Percentiles rank a stretch among this genome's conserved stretches.
These are phyloP conservation scores for Eupithecia insigniata DNA, from an alignment of 2,888 invertebrate genomes.

Conservation along the genomic window DNA sequence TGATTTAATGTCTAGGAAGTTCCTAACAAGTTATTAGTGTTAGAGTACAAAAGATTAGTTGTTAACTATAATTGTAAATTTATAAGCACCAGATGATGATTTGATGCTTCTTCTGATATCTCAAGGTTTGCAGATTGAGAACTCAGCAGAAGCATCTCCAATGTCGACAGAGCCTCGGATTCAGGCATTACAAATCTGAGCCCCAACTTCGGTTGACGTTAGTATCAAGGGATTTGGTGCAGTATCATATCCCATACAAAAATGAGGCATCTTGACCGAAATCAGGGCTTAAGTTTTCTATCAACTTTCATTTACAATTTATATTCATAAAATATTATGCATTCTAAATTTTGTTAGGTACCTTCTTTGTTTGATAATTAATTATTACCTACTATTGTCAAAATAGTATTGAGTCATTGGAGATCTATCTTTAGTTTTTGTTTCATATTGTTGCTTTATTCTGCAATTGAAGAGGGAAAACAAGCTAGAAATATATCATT, in stretches of 20 bases:
- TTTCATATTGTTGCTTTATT: slow-evolving; percentile 6
- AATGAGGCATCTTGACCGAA: not conserved
- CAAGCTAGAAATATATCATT: not conserved
- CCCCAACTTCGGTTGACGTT: not conserved
- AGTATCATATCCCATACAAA: not conserved
- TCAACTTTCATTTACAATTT: not conserved
- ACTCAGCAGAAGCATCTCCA: not conserved
- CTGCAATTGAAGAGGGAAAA: slow-evolving; percentile 22
- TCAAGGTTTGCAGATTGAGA: not conserved
- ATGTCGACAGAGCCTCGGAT: not conserved
- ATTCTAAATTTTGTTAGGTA: no score
- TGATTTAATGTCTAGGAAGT: not conserved
- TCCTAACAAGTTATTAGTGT: not conserved
- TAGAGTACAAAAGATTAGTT: not conserved
- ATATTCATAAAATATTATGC: no score
- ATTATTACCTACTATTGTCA: not conserved
- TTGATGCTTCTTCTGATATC: not conserved
- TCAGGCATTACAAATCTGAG: not conserved
- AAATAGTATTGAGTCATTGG: not conserved
- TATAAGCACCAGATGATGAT: not conserved
- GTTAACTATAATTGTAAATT: not conserved
- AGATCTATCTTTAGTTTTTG: not conserved
- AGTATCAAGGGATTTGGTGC: no score
- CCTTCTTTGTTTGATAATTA: not conserved
- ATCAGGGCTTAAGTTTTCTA: not conserved